Percentiles rank a stretch among this genome's conserved stretches.
These are phyloP conservation scores for Colaptes auratus DNA, from an alignment of 2,113 vertebrate species.

Conservation along the genomic window DNA sequence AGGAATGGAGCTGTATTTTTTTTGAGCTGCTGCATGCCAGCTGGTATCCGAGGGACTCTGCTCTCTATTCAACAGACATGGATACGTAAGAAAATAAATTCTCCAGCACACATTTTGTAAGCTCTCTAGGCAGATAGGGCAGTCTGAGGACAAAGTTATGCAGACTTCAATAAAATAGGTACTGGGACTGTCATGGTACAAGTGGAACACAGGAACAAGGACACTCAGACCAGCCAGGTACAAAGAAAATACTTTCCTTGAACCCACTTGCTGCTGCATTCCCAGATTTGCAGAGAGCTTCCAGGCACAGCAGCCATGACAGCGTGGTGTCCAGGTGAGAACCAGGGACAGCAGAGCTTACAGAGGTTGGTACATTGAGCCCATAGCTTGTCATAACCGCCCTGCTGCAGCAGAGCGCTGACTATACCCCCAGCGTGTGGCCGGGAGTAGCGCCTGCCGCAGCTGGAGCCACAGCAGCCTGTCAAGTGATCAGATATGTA, in stretches of 20 bases:
- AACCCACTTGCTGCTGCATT: neutral
- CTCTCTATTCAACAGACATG: neutral
- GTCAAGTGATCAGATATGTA: neutral
- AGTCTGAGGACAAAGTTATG: neutral
- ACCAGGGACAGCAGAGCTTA: neutral
- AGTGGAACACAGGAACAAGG: neutral
- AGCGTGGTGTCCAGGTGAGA: fast-evolving
- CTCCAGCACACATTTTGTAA: neutral
- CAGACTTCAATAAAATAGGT: neutral
- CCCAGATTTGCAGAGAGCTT: neutral
- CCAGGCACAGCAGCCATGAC: neutral
- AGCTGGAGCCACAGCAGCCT: neutral
- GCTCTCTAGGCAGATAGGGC: neutral
- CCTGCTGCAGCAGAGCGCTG: neutral
- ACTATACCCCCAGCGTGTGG: fast-evolving
- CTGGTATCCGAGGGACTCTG: neutral
- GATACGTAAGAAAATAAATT: neutral
- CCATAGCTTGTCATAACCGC: neutral
- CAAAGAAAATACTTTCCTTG: neutral
- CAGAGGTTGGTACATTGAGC: too few species aligned
- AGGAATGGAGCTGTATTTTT: neutral
- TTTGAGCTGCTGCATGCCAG: neutral
- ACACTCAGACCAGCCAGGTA: neutral
- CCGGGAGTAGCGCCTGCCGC: neutral
- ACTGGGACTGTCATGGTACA: neutral